These are phyloP conservation scores for Coelopa pilipes DNA, from an alignment of 2,888 invertebrate genomes.

Conservation along the genomic window DNA sequence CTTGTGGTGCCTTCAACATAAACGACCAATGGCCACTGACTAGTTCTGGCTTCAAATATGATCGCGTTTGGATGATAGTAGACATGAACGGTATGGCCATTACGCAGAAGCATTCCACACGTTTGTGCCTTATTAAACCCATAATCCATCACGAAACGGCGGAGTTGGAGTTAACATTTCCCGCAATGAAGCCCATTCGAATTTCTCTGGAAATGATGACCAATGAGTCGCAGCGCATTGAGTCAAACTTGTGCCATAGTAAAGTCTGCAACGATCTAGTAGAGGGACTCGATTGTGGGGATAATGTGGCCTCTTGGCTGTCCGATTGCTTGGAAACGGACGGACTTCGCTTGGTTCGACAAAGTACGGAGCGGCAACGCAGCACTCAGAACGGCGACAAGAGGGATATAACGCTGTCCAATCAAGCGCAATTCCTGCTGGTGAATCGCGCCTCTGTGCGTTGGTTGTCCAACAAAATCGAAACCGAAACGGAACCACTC, in stretches of 20 bases:
- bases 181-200: conserved; percentile 72
- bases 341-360: conserved; percentile 77
- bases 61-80: conserved; percentile 94
- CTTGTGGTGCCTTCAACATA: conserved; percentile 84
- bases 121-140: conserved; percentile 83
- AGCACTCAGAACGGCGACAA: conserved; percentile 47
- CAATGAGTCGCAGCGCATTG: conserved; percentile 53
- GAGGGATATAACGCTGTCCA: conserved; percentile 74
- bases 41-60: conserved; percentile 83
- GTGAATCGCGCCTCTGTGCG: conserved; percentile 82
- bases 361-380: conserved; percentile 66
- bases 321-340: conserved; percentile 76
- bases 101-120: conserved; percentile 86
- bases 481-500: conserved; percentile 68
- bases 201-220: conserved; percentile 69
- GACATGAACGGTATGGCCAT: conserved; percentile 83
- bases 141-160: conserved; percentile 72
- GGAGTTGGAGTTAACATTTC: conserved; percentile 71
- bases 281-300: conserved; percentile 85
- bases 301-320: conserved; percentile 83
- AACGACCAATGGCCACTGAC: conserved; percentile 77
- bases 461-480: conserved; percentile 75
- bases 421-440: conserved; percentile 87
- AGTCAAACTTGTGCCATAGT: conserved; percentile 73
- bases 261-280: conserved; percentile 88